phyloP scores from a whole-genome alignment of 1,140 invertebrate species.

The Streblospio benedicti region DNA sequence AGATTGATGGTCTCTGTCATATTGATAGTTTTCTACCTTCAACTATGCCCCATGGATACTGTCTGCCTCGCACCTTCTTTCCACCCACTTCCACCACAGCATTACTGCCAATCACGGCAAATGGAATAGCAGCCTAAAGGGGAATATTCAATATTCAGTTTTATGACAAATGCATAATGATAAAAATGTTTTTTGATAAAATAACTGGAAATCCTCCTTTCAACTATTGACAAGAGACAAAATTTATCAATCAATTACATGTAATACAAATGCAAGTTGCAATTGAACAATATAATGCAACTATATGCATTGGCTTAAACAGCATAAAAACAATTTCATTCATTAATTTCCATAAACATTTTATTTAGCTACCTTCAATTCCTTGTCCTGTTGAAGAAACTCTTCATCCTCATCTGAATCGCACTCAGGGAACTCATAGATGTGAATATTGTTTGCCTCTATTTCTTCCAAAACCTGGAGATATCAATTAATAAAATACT shows the following conservation, averaged over 20 bases:
- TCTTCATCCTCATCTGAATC: conserved; percentile 49
- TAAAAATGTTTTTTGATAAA: no score
- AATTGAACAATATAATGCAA: background rate
- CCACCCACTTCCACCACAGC: conserved; percentile 21
- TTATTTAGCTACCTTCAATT: conserved; percentile 40
- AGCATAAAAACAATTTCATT: background rate
- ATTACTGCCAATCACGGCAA: conserved; percentile 81
- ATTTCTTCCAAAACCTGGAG: conserved; percentile 41
- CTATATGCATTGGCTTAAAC: background rate
- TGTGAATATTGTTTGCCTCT: conserved; percentile 36
- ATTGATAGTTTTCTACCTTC: no score
- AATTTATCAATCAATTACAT: no score
- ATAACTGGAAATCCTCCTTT: no score
- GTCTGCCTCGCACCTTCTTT: conserved; percentile 20
- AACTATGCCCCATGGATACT: conserved; percentile 28
- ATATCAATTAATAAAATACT: no score
- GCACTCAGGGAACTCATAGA: conserved; percentile 47
- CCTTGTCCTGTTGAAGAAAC: conserved; percentile 42
- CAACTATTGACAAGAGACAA: no score
- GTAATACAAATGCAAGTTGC: no score
- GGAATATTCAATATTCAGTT: no score
- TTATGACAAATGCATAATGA: no score
- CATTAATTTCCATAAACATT: no score
- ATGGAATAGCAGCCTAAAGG: conserved; percentile 57
- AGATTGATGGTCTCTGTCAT: no score